Conservation (phyloP, 2,888 invertebrate species). For the Desoria tigrina region DNA sequence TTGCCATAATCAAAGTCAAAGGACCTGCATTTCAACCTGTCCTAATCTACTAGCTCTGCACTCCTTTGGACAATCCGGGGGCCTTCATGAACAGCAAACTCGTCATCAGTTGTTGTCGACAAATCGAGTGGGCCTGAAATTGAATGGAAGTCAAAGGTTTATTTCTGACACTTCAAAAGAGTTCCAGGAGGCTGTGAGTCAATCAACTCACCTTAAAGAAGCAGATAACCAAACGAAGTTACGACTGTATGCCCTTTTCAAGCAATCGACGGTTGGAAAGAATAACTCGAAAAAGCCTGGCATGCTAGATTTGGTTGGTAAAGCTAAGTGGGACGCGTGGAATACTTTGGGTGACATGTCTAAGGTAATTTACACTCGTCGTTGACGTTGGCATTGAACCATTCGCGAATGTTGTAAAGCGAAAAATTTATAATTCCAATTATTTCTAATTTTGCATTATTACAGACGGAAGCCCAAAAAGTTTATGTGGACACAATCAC, state of each 20-base stretch:
- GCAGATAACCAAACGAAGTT: slow-evolving; percentile 55
- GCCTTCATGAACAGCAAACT: too few species aligned
- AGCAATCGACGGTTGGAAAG: slow-evolving; percentile 61
- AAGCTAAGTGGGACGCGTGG: slow-evolving; percentile 63
- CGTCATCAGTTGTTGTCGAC: too few species aligned
- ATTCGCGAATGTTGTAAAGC: too few species aligned
- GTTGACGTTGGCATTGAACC: too few species aligned
- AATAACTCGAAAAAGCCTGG: slow-evolving; percentile 61
- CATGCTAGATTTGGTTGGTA: slow-evolving; percentile 62
- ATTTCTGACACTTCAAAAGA: slow-evolving; percentile 2
- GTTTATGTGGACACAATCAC: slow-evolving; percentile 60
- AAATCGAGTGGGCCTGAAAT: too few species aligned
- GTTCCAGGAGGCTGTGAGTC: slow-evolving; percentile 41
- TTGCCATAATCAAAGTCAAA: too few species aligned
- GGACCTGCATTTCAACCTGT: too few species aligned
- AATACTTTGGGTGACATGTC: slow-evolving; percentile 59
- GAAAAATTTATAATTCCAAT: neutral
- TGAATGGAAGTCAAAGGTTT: too few species aligned
- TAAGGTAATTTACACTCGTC: slow-evolving; percentile 57
- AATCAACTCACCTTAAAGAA: slow-evolving; percentile 33
- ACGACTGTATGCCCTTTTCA: slow-evolving; percentile 62
- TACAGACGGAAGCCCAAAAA: slow-evolving; percentile 60
- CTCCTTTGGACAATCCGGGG: too few species aligned
- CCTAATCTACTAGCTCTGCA: too few species aligned
- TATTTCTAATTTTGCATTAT: neutral